phyloP scores from a whole-genome alignment of 64 coral and sea anemone species.

The Astreopora myriophthalma region DNA sequence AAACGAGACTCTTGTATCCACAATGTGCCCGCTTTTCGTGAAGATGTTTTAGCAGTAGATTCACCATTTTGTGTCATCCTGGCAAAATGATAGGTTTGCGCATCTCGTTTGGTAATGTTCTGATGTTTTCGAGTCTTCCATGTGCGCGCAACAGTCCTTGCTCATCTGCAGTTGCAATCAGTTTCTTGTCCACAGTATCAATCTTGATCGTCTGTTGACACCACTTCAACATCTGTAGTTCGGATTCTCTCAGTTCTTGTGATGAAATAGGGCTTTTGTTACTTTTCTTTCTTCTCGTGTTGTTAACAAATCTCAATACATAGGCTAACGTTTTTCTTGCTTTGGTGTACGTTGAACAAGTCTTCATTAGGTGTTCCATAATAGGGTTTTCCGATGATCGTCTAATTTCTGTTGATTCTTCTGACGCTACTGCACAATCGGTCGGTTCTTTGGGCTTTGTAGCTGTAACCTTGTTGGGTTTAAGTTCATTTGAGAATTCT shows the following conservation, averaged over 20 bases:
- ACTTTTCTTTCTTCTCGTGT: background rate
- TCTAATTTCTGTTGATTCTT: background rate
- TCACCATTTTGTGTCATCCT: background rate
- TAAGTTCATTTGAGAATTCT: background rate
- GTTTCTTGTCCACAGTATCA: background rate
- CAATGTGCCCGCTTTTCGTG: constrained; percentile 15
- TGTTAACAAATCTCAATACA: constrained; percentile 30
- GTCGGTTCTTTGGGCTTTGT: background rate
- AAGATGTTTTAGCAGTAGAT: background rate
- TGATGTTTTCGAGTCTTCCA: constrained; percentile 13
- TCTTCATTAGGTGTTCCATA: constrained; percentile 18
- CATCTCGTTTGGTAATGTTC: background rate
- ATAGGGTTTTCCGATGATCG: constrained; percentile 4
- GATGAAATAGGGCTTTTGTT: background rate
- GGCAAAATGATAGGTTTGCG: constrained; percentile 41
- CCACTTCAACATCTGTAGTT: background rate
- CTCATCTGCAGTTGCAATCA: background rate
- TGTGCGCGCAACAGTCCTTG: constrained; percentile 5
- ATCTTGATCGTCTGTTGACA: background rate
- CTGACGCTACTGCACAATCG: background rate
- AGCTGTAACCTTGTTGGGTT: background rate
- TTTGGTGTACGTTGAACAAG: constrained; percentile 9
- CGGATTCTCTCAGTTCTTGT: background rate
- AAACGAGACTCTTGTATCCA: constrained; percentile 34
- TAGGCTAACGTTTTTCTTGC: constrained; percentile 9